These are phyloP conservation scores for Coleophora deauratella DNA, from an alignment of 2,888 invertebrate species.

Conservation along the genomic window DNA sequence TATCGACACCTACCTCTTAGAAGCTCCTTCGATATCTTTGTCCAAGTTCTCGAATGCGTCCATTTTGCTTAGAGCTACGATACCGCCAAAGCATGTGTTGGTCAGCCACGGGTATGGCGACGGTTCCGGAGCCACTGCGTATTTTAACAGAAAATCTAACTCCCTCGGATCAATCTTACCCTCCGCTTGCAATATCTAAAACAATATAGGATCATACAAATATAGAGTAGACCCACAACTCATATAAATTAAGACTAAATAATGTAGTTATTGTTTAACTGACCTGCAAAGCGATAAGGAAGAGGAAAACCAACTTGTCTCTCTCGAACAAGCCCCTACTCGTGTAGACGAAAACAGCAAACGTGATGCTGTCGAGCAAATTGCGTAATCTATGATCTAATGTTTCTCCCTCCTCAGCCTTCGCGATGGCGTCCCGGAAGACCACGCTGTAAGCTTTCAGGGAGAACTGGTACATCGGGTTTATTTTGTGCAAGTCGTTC, in stretches of 20 bases:
- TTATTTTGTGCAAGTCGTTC: conserved; percentile 93
- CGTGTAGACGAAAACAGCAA: conserved; percentile 89
- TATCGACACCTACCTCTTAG: conserved; percentile 79
- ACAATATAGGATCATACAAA: too few species aligned
- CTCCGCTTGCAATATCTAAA: conserved; percentile 57
- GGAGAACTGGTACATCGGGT: conserved; percentile 97
- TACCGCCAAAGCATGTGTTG: conserved; percentile 86
- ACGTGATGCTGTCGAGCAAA: conserved; percentile 91
- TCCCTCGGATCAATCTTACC: conserved; percentile 82
- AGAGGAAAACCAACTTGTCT: conserved; percentile 92
- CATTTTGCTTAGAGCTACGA: conserved; percentile 82
- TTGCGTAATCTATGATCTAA: conserved; percentile 82
- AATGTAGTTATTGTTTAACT: background rate
- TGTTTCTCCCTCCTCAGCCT: conserved; percentile 79
- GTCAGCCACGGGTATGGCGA: conserved; percentile 90
- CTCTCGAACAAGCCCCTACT: conserved; percentile 92
- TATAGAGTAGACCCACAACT: too few species aligned
- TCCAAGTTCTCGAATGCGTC: conserved; percentile 89
- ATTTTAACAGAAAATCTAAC: conserved; percentile 90
- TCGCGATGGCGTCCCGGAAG: conserved; percentile 87
- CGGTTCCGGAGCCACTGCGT: conserved; percentile 81
- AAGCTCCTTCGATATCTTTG: conserved; percentile 92
- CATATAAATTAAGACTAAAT: too few species aligned
- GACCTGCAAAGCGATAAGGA: conserved; percentile 89
- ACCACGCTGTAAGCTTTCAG: conserved; percentile 94